phyloP scores from a whole-genome alignment of 2,888 invertebrate genomes.

The Prosapia bicincta region DNA sequence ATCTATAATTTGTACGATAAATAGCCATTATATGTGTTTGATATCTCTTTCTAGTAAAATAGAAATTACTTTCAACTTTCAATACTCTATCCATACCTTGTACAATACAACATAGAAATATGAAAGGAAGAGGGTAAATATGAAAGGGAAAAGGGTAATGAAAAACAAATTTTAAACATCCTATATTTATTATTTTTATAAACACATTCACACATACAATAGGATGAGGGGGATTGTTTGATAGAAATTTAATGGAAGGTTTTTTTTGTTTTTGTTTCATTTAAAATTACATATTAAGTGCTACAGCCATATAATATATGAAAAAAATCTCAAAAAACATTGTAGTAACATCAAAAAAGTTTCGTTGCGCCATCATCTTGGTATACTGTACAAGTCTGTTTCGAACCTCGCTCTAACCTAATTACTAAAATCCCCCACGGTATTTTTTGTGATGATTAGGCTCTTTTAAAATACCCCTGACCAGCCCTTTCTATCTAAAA shows the following conservation, averaged over 20 bases:
- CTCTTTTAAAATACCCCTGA: neutral
- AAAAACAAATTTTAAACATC: constrained; percentile 35
- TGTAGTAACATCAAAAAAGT: constrained; percentile 22
- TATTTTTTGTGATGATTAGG: constrained; percentile 14
- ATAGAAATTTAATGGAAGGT: neutral
- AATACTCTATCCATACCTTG: no score
- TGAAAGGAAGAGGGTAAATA: no score
- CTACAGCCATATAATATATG: constrained; percentile 22
- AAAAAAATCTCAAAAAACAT: constrained; percentile 18
- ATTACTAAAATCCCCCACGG: neutral
- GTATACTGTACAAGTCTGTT: neutral
- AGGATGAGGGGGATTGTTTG: neutral
- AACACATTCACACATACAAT: constrained; percentile 38
- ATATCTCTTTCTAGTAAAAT: no score
- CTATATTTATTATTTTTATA: constrained; percentile 37
- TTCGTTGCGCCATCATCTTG: constrained; percentile 17
- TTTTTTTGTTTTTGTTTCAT: neutral
- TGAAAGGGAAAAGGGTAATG: constrained; percentile 8
- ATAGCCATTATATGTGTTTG: no score
- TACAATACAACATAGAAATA: no score
- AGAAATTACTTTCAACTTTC: no score
- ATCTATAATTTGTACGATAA: no score
- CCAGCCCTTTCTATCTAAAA: constrained; percentile 16
- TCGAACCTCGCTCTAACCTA: neutral
- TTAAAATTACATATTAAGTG: constrained; percentile 20